phyloP scores from a whole-genome alignment of 2,797 vertebrate species.

The Sphenopsis melanotis region DNA sequence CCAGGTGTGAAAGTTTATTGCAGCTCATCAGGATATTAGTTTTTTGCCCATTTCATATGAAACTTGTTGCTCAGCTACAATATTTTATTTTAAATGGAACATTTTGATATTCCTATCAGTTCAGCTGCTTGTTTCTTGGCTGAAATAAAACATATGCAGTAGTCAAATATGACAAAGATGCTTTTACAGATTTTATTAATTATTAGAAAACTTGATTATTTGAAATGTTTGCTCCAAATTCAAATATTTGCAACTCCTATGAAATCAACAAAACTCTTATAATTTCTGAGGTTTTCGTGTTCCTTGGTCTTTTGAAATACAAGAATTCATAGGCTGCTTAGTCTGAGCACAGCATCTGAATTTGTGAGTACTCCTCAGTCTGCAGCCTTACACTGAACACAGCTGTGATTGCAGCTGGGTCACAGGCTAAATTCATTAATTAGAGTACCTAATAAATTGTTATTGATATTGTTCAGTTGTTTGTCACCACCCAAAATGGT shows the following conservation, averaged over 20 bases:
- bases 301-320: background rate
- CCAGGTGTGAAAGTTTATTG: background rate
- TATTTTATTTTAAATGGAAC: background rate
- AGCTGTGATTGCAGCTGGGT: background rate
- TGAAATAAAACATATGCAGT: background rate
- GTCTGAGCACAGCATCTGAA: background rate
- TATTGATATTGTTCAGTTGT: conserved; percentile 10
- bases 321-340: background rate
- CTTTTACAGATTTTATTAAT: background rate
- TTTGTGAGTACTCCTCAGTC: background rate
- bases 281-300: background rate
- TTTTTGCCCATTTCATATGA: background rate
- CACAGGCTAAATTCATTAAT: conserved; percentile 32
- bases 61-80: background rate
- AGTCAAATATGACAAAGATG: background rate
- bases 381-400: background rate
- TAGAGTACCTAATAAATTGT: conserved; percentile 48
- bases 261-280: background rate
- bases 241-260: background rate
- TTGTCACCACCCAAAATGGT: conserved; percentile 21
- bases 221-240: background rate
- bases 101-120: background rate
- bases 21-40: background rate
- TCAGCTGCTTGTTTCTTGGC: background rate
- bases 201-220: background rate